Conservation (phyloP, 2,888 invertebrate species). For the Elysia crispata region DNA sequence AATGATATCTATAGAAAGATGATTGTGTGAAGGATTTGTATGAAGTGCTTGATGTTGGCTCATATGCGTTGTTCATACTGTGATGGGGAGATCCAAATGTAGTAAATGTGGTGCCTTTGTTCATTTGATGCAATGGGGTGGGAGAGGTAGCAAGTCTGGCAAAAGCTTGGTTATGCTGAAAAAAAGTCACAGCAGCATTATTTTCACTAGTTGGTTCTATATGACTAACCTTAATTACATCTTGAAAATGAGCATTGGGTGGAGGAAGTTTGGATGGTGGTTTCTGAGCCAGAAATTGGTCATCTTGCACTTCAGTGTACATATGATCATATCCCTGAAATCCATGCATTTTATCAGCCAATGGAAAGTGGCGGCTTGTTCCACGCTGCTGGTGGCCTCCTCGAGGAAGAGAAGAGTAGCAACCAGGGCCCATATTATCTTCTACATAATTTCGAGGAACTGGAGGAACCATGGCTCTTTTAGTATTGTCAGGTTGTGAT, state of each 20-base stretch:
- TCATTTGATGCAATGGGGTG: slow-evolving; percentile 22
- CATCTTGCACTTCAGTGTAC: not conserved
- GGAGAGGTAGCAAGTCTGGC: slow-evolving; percentile 37
- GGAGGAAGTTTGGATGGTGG: not conserved
- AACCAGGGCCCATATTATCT: slow-evolving; percentile 33
- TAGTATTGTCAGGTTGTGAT: not conserved
- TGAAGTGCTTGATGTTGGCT: slow-evolving; percentile 6
- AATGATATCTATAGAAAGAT: slow-evolving; percentile 33
- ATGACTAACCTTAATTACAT: not conserved
- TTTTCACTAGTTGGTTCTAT: not conserved
- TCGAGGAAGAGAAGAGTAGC: slow-evolving; percentile 50
- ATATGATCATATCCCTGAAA: slow-evolving; percentile 2
- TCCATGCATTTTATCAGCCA: not conserved
- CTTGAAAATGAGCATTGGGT: not conserved
- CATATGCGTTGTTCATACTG: not conserved
- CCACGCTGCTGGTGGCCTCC: slow-evolving; percentile 16
- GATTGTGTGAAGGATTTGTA: slow-evolving; percentile 36
- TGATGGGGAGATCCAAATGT: slow-evolving; percentile 35
- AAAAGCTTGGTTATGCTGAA: slow-evolving; percentile 46
- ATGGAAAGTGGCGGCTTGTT: not conserved
- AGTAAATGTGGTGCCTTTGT: slow-evolving; percentile 20
- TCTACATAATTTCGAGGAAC: slow-evolving; percentile 41
- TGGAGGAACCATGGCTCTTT: not conserved
- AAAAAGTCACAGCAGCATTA: slow-evolving; percentile 41
- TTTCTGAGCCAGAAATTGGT: not conserved